These are phyloP conservation scores for Achroia grisella DNA, from an alignment of 1,140 invertebrate species.

Conservation along the genomic window DNA sequence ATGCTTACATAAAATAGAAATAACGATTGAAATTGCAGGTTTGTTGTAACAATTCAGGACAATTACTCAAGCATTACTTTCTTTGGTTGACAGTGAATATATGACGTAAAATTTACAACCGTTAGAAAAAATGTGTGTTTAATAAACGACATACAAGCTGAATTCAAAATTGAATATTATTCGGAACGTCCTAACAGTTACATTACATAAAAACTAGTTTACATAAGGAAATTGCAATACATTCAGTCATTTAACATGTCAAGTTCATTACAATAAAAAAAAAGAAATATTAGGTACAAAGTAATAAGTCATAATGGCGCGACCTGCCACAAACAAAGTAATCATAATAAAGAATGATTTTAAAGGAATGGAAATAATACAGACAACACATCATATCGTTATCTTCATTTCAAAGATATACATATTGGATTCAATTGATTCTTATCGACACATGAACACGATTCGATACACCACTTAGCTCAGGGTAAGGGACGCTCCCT, in stretches of 20 bases:
- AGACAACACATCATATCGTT: conserved; percentile 18
- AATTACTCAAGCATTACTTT: too few species aligned
- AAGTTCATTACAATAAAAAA: neutral
- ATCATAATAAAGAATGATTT: neutral
- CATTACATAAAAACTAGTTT: too few species aligned
- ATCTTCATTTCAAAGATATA: conserved; percentile 28
- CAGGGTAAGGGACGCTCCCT: conserved; percentile 28
- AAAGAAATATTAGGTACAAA: neutral
- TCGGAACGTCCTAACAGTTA: too few species aligned
- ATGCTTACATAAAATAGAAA: neutral
- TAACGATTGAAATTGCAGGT: too few species aligned
- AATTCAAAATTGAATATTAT: too few species aligned
- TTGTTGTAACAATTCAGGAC: too few species aligned
- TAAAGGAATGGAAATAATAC: conserved; percentile 21
- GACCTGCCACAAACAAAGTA: too few species aligned
- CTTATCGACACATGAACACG: conserved; percentile 39
- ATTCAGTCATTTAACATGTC: conserved; percentile 4
- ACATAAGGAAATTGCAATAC: neutral
- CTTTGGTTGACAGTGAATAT: too few species aligned
- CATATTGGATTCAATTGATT: conserved; percentile 36
- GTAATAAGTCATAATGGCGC: too few species aligned
- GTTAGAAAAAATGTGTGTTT: too few species aligned
- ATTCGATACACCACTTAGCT: conserved; percentile 23
- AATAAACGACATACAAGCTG: too few species aligned
- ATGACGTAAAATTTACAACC: too few species aligned